These are phyloP conservation scores for Lacerta viridis DNA, from an alignment of 2,797 vertebrate genomes.

Conservation along the genomic window DNA sequence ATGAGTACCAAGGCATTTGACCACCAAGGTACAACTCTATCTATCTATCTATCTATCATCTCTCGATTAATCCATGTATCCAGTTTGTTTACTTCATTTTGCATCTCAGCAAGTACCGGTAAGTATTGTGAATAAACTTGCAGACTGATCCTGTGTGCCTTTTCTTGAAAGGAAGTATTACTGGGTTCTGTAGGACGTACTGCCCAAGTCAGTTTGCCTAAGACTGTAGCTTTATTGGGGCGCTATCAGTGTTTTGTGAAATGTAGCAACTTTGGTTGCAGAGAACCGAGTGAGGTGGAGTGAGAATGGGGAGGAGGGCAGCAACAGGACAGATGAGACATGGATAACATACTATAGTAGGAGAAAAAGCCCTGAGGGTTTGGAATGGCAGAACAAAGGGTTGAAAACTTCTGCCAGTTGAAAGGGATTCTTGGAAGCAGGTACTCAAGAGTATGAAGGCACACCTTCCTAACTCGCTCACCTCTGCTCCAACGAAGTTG, in stretches of 20 bases:
- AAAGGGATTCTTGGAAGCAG: neutral
- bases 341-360: neutral
- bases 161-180: neutral
- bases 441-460: neutral
- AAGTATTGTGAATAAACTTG: neutral
- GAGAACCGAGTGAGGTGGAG: neutral
- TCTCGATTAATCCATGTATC: too few species aligned
- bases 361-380: neutral
- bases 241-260: neutral
- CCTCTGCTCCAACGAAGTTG: neutral
- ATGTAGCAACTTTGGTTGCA: neutral
- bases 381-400: neutral
- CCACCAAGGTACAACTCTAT: too few species aligned
- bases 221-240: neutral
- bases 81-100: neutral
- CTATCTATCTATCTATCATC: too few species aligned
- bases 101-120: neutral
- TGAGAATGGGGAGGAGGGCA: neutral
- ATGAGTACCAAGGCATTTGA: too few species aligned
- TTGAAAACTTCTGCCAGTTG: rapidly evolving
- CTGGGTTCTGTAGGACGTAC: neutral
- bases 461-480: neutral
- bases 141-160: neutral
- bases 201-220: neutral
- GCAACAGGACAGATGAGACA: neutral